Percentiles rank a stretch among this genome's conserved stretches.
Conservation (phyloP, 2,113 vertebrate species). For the Labeo rohita region DNA sequence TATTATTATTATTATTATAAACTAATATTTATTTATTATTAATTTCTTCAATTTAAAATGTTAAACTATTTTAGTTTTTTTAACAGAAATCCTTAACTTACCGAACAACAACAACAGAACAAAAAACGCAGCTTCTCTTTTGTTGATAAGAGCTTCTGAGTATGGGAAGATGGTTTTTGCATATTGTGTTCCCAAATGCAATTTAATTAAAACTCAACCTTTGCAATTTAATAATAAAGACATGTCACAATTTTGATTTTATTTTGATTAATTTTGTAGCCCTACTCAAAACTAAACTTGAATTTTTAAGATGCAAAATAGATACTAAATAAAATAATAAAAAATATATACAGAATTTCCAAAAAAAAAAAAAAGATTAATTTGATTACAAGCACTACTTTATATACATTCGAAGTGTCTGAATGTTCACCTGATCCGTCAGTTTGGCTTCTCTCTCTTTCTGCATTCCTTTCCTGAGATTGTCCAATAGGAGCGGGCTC, state of each 20-base stretch:
- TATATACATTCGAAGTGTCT: background rate
- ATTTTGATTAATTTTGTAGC: background rate
- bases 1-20: background rate
- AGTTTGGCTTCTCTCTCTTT: background rate
- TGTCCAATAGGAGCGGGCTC: conserved; percentile 38
- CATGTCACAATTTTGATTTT: no score
- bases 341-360: no score
- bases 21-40: background rate
- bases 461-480: conserved; percentile 24
- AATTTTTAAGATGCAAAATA: no score
- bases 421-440: conserved; percentile 58
- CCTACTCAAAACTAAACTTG: background rate
- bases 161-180: background rate
- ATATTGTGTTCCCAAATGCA: background rate
- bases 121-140: background rate
- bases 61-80: background rate
- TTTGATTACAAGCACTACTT: no score
- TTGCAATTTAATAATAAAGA: background rate
- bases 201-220: background rate
- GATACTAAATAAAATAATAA: no score
- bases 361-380: no score
- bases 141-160: background rate
- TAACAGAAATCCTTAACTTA: background rate
- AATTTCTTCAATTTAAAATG: background rate
- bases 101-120: no score